These are phyloP conservation scores for Blera fallax DNA, from an alignment of 2,888 invertebrate genomes.

Conservation along the genomic window DNA sequence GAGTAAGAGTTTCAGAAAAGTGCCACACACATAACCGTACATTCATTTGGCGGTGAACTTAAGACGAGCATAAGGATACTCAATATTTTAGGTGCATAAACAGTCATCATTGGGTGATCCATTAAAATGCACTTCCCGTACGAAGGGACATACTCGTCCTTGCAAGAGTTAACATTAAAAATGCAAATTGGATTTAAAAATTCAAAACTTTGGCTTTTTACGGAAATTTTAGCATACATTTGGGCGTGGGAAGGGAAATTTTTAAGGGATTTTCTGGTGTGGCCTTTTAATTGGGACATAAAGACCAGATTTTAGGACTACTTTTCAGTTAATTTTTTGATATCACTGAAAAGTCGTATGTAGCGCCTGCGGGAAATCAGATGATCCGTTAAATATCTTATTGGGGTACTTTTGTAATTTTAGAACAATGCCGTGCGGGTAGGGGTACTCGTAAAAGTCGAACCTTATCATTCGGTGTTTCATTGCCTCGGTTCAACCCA, in stretches of 20 bases:
- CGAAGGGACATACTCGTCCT: neutral
- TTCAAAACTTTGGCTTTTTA: neutral
- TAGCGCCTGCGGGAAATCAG: conserved; percentile 11
- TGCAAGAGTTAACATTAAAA: neutral
- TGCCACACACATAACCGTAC: neutral
- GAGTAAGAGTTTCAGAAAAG: neutral
- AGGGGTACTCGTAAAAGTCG: neutral
- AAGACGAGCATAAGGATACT: neutral
- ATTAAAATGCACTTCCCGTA: neutral
- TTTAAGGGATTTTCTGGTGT: neutral
- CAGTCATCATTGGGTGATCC: neutral
- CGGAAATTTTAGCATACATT: neutral
- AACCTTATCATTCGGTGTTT: neutral
- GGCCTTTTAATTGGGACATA: neutral
- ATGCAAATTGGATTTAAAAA: conserved; percentile 39
- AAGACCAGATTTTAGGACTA: conserved; percentile 1
- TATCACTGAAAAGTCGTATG: neutral
- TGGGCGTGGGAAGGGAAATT: neutral
- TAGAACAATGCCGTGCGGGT: neutral
- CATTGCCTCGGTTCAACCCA: neutral
- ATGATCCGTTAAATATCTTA: neutral
- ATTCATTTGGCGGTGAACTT: neutral
- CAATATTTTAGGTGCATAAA: neutral
- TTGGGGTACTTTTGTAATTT: neutral
- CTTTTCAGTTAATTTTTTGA: neutral